phyloP scores from a whole-genome alignment of 2,888 invertebrate genomes.

The Ditylenchus weischeri region DNA sequence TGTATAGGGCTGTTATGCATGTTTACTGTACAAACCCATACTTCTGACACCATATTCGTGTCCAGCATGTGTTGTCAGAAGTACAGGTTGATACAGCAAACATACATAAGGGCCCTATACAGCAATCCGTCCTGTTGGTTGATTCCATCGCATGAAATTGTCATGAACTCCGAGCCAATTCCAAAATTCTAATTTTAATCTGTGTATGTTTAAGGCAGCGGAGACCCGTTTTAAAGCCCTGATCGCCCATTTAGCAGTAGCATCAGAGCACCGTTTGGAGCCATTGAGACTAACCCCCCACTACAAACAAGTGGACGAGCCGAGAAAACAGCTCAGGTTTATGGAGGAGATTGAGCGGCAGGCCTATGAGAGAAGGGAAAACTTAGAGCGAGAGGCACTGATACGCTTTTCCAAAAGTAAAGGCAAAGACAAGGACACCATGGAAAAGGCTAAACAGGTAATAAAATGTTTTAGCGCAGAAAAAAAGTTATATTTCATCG shows the following conservation, averaged over 20 bases:
- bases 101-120: too few species aligned
- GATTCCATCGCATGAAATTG: too few species aligned
- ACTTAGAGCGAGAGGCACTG: slow-evolving; percentile 87
- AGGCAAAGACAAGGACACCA: slow-evolving; percentile 72
- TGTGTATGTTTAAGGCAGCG: slow-evolving; percentile 66
- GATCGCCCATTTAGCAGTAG: slow-evolving; percentile 82
- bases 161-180: too few species aligned
- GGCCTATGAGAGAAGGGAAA: slow-evolving; percentile 88
- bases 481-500: slow-evolving; percentile 10
- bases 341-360: slow-evolving; percentile 85
- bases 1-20: too few species aligned
- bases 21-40: too few species aligned
- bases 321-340: slow-evolving; percentile 88
- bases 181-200: too few species aligned
- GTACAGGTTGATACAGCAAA: too few species aligned
- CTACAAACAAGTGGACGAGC: slow-evolving; percentile 84
- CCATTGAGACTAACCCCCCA: slow-evolving; percentile 79
- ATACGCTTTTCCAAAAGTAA: slow-evolving; percentile 73
- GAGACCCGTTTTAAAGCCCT: slow-evolving; percentile 87
- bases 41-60: too few species aligned
- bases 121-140: too few species aligned
- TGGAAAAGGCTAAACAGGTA: slow-evolving; percentile 84
- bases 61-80: too few species aligned
- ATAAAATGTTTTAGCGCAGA: slow-evolving; percentile 5
- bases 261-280: slow-evolving; percentile 91